A percentile compares a stretch with the other conserved stretches of the same genome.
phyloP scores from a whole-genome alignment of 1,140 invertebrate species.

The Formica exsecta region DNA sequence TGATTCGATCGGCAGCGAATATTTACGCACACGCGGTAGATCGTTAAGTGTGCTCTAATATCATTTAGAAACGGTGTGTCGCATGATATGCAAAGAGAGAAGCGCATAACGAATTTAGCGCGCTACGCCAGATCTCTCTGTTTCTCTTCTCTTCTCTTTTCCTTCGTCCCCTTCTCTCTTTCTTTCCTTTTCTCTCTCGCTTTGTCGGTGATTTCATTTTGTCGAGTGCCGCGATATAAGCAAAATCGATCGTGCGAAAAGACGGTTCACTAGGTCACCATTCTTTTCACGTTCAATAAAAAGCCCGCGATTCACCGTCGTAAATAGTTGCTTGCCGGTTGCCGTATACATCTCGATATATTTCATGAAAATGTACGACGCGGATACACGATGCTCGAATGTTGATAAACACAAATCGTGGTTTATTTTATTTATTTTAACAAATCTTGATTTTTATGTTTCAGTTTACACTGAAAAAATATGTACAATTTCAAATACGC shows the following conservation, averaged over 20 bases:
- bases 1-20: constrained; percentile 27
- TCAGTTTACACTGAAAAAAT: no score
- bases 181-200: constrained; percentile 37
- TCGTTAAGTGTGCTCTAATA: constrained; percentile 33
- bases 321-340: neutral
- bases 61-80: neutral
- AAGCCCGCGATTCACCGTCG: neutral
- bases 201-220: constrained; percentile 23
- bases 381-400: no score
- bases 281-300: constrained; percentile 16
- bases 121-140: neutral
- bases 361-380: neutral
- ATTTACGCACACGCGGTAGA: constrained; percentile 19
- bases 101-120: constrained; percentile 32
- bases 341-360: neutral
- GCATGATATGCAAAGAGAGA: constrained; percentile 23
- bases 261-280: neutral
- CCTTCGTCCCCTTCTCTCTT: neutral
- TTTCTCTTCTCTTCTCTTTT: neutral
- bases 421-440: no score
- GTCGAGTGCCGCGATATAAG: constrained; percentile 16
- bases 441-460: no score
- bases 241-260: constrained; percentile 22
- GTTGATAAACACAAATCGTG: no score
- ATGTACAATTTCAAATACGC: neutral